Base-by-base conservation (phyloP, 2,888 invertebrate genomes). In the Melinopterus prodromus region DNA sequence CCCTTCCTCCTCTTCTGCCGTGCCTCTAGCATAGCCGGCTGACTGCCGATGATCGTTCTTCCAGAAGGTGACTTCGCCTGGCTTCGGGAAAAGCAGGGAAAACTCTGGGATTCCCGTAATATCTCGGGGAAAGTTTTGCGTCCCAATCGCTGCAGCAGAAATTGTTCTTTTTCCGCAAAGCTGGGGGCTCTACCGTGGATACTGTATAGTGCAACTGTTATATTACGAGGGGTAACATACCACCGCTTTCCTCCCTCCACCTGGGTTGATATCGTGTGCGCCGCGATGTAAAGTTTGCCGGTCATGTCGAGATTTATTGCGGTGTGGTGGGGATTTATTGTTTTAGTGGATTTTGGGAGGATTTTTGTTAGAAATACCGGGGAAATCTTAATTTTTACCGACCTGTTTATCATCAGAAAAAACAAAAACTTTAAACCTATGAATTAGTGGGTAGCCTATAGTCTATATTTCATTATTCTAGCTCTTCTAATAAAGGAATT, bases 101-200 rank as follows among this genome's bases (percentile, higher is more conserved):
- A 83, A 81, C 83, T 82, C 82, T 79, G 83, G 82, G 82, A 83
- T 83, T 83, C 83, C 81, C 81, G 79, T 82, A 81, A 83, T 74
- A 74, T 74, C 82, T 81, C 82, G 81, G 81, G 81, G 81, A 84
- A 84, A 84, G 83, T 85, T 84, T 83, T 82, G 77, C 79, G 79
- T 14, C 80, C 77, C 79, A 79, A 80, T 78, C 79, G 80, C 71
- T 76, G 78, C 77, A 36, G 69, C 26, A 70, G 76, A 76, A n/a
- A 38, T 76, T 69, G 53, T 38, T 69, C 36, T 38, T 71, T 71
- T 80, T 76, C 76, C 69, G 53, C 12, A 53, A 12, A 53, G 12
- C 53, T 53, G 53, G 53, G 7, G 53, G 53, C 69, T 69, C 70
- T 53, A 69, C 70, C 69, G 26, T 78, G n/a, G 2, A 53, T 53